Evolutionary conservation across 2,888 invertebrate species (phyloP).

Genomic region (Sinohyriopsis cumingii): DNA sequence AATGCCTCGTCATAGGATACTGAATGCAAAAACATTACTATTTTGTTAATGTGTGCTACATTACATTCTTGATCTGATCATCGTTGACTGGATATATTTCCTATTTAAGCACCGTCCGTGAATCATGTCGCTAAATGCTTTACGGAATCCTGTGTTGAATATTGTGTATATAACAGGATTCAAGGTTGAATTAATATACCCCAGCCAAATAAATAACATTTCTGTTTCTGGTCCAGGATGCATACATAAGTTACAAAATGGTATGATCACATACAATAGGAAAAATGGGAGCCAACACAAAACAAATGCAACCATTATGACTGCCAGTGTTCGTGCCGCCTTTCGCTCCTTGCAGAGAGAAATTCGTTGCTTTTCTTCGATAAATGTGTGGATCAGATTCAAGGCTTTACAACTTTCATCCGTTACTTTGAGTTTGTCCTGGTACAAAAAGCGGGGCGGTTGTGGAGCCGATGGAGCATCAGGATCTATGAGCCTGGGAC

Average conservation of each 20-base stretch:
- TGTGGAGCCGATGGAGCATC: too few species aligned
- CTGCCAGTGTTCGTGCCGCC: conserved; percentile 94
- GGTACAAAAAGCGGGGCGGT: too few species aligned
- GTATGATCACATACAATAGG: conserved; percentile 92
- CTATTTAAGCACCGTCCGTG: too few species aligned
- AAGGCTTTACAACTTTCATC: conserved; percentile 6
- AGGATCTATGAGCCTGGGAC: too few species aligned
- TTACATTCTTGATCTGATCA: too few species aligned
- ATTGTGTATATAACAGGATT: conserved; percentile 96
- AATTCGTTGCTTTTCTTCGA: conserved; percentile 76
- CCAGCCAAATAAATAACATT: conserved; percentile 93
- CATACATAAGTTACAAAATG: conserved; percentile 76
- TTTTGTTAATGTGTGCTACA: too few species aligned
- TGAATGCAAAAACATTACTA: too few species aligned
- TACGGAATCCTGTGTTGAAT: conserved; percentile 93
- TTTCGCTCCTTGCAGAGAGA: conserved; percentile 94
- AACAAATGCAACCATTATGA: conserved; percentile 98
- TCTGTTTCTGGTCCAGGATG: conserved; percentile 46
- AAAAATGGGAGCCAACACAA: conserved; percentile 99
- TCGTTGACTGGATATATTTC: too few species aligned
- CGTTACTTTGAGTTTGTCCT: too few species aligned
- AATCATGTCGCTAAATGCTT: conserved; percentile 78
- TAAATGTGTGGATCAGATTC: conserved; percentile 56
- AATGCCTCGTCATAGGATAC: too few species aligned
- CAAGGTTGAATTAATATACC: conserved; percentile 78